Evolutionary conservation across 1,140 invertebrate genomes (phyloP).

Genomic region (Drosophila guanche): DNA sequence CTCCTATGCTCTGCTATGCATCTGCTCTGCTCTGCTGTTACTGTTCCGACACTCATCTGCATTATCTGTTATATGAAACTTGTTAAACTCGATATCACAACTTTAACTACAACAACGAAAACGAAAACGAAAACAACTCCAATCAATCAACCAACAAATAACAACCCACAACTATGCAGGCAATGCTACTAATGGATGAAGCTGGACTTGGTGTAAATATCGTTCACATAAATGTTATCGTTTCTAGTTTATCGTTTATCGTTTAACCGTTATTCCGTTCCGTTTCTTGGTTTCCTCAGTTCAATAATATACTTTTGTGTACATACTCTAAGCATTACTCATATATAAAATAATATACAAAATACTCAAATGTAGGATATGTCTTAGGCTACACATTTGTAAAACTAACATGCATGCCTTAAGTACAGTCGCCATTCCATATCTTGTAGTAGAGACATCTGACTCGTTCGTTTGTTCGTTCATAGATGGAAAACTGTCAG

Average conservation of each 20-base stretch:
- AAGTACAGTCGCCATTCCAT: neutral
- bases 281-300: too few relatives aligned
- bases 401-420: neutral
- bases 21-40: slow-evolving; percentile 36
- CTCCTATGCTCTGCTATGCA: slow-evolving; percentile 10
- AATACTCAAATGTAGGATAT: neutral
- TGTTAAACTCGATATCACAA: slow-evolving; percentile 68
- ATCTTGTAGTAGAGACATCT: neutral
- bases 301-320: slow-evolving; percentile 16
- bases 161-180: slow-evolving; percentile 85
- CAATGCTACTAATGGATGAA: slow-evolving; percentile 95
- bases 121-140: slow-evolving; percentile 19
- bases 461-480: too few relatives aligned
- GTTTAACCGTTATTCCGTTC: neutral
- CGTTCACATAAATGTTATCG: slow-evolving; percentile 70
- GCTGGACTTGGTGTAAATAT: slow-evolving; percentile 94
- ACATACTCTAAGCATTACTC: slow-evolving; percentile 22
- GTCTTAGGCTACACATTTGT: neutral
- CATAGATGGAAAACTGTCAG: too few relatives aligned
- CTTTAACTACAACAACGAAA: slow-evolving; percentile 56
- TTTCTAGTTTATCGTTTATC: slow-evolving; percentile 33
- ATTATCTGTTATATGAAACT: slow-evolving; percentile 68
- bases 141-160: slow-evolving; percentile 46
- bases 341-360: slow-evolving; percentile 1
- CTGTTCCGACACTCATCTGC: slow-evolving; percentile 66